Conservation (phyloP, 2,113 vertebrate species). For the rabbit (Oryctolagus cuniculus) region DNA sequence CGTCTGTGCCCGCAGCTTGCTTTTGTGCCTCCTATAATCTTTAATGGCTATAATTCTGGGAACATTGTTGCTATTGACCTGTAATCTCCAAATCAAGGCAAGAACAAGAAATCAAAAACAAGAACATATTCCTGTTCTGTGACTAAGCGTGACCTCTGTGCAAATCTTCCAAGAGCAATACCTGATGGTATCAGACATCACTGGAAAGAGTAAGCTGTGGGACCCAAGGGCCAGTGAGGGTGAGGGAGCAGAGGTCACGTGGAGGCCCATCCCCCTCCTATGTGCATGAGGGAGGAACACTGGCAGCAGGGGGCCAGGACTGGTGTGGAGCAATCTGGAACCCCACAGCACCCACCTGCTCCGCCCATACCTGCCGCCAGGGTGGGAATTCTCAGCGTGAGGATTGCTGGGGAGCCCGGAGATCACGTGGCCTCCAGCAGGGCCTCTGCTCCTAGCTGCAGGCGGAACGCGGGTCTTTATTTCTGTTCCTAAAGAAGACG, state of each 20-base stretch:
- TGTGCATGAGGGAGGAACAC: constrained; percentile 93
- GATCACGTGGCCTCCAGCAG: constrained; percentile 94
- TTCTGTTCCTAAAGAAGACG: background rate
- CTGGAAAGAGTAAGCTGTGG: constrained; percentile 96
- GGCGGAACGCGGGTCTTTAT: no score
- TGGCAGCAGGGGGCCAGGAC: constrained; percentile 96
- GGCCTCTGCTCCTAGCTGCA: constrained; percentile 79
- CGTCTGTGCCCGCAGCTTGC: no score
- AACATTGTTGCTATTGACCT: no score
- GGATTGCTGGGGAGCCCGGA: constrained; percentile 91
- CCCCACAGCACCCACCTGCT: constrained; percentile 91
- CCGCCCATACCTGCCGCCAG: constrained; percentile 93
- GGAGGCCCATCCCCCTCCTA: constrained; percentile 95
- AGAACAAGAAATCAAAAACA: no score
- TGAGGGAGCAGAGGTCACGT: constrained; percentile 92
- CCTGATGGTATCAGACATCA: constrained; percentile 95
- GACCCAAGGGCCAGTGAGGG: constrained; percentile 90
- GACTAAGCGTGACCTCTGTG: constrained; percentile 89
- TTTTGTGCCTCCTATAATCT: no score
- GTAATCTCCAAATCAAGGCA: no score
- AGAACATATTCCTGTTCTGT: no score
- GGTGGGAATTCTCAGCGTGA: constrained; percentile 94
- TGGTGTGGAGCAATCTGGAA: constrained; percentile 97
- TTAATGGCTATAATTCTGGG: no score
- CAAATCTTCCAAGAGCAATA: constrained; percentile 93